A percentile compares a stretch with the other conserved stretches of the same genome.
Evolutionary conservation across 1,140 invertebrate genomes (phyloP).

Genomic region (Plutomurus gul): DNA sequence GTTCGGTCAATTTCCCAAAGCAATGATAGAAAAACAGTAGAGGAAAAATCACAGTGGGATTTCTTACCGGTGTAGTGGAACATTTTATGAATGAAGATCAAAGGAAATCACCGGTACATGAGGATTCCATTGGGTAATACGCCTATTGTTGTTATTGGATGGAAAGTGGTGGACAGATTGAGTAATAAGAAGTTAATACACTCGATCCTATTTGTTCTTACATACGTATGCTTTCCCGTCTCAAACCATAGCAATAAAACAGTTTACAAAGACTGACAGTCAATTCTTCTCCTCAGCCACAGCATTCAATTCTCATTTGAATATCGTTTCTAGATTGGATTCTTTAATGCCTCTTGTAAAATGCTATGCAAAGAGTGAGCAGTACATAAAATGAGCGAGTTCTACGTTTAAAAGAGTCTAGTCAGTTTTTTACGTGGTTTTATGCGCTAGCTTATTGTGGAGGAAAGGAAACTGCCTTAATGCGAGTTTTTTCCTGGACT

Average conservation of each 20-base stretch:
- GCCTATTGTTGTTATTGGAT: not conserved
- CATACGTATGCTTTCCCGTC: not conserved
- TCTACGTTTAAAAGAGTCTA: not conserved
- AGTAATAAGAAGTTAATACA: not conserved
- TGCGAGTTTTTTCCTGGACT: not conserved
- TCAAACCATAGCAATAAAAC: not conserved
- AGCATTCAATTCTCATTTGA: too few relatives aligned
- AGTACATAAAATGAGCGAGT: not conserved
- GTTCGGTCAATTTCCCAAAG: not conserved
- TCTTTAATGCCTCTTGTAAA: too few relatives aligned
- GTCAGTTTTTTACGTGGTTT: not conserved
- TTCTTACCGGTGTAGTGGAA: not conserved
- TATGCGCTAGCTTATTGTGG: not conserved
- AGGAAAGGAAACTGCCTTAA: not conserved
- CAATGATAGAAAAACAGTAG: not conserved
- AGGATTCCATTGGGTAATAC: not conserved
- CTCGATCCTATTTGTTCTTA: not conserved
- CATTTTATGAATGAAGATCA: constrained; percentile 2
- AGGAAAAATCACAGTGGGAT: not conserved
- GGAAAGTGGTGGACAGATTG: too few relatives aligned
- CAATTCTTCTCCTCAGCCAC: too few relatives aligned
- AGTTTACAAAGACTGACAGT: too few relatives aligned
- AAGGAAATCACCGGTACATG: not conserved
- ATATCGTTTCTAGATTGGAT: too few relatives aligned
- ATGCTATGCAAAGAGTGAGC: too few relatives aligned